Conservation (phyloP, 2,113 vertebrate genomes). For the Aegotheles bennettii region DNA sequence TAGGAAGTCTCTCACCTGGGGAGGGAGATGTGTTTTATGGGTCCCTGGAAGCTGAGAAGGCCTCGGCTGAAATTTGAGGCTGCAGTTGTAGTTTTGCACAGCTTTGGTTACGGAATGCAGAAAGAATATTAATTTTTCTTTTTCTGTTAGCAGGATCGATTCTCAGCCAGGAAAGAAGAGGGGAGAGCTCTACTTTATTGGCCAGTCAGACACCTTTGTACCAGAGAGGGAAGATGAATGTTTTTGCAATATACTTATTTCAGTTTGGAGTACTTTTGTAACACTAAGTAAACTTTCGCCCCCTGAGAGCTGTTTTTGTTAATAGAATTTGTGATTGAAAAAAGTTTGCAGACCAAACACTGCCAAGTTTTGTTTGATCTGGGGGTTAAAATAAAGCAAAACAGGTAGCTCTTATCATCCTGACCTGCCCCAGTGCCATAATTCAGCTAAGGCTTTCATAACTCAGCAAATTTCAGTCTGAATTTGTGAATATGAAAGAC, state of each 20-base stretch:
- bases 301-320: background rate
- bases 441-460: background rate
- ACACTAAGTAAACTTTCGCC: background rate
- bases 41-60: background rate
- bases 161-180: background rate
- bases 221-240: background rate
- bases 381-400: background rate
- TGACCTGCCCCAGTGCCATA: background rate
- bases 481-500: background rate
- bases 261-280: background rate
- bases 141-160: background rate
- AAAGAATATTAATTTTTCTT: background rate
- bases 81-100: background rate
- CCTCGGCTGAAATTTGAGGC: background rate
- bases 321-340: background rate
- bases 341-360: background rate
- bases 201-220: background rate
- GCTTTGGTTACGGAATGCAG: background rate
- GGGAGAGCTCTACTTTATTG: background rate
- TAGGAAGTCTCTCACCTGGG: background rate
- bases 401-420: background rate
- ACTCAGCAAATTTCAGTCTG: background rate
- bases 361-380: background rate
- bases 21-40: background rate
- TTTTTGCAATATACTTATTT: background rate